A percentile compares a stretch with the other conserved stretches of the same genome.
Conservation (phyloP, 2,113 vertebrate species). For the Opisthocomus hoazin region DNA sequence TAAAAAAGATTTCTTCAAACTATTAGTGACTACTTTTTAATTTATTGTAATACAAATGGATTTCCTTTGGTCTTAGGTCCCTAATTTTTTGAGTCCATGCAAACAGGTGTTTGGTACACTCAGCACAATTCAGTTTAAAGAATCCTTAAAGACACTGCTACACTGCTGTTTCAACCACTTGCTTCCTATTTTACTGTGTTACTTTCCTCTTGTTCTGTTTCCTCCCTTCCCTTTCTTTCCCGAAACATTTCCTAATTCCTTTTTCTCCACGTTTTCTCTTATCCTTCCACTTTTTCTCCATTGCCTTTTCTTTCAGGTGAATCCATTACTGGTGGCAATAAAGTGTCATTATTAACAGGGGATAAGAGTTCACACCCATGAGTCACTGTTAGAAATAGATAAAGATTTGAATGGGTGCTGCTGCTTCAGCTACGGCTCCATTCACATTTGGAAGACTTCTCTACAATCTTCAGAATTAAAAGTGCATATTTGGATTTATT, state of each 20-base stretch:
- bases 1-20: neutral
- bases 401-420: neutral
- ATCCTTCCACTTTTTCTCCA: neutral
- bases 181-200: neutral
- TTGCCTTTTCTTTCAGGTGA: neutral
- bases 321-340: neutral
- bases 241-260: neutral
- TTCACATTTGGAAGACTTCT: neutral
- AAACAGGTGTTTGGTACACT: neutral
- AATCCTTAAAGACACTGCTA: neutral
- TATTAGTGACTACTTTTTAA: neutral
- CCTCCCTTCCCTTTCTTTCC: neutral
- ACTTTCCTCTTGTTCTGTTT: neutral
- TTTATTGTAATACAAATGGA: neutral
- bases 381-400: neutral
- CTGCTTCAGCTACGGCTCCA: neutral
- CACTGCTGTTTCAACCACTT: neutral
- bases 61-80: neutral
- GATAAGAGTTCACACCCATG: neutral
- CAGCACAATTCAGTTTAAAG: neutral
- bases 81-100: neutral
- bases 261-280: neutral
- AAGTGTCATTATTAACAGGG: neutral
- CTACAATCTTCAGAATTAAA: neutral
- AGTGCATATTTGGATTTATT: neutral